Base-by-base conservation (phyloP, 2,113 vertebrate species). In the Hystrix cristata region DNA sequence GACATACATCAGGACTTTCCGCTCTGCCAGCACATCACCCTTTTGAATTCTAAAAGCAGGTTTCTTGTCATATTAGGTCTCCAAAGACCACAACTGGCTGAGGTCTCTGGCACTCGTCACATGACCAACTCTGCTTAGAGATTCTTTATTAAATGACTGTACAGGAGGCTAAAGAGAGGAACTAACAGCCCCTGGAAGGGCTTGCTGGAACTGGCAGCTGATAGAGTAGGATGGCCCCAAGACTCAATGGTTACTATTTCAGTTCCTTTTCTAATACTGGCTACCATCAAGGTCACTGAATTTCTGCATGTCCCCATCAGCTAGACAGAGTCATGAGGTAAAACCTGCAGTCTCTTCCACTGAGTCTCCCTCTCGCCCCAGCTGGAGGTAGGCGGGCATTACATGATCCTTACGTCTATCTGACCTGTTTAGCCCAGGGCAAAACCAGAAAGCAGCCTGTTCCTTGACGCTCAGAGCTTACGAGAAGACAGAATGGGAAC, bases 401-500 rank as follows among this genome's bases (percentile, higher is more conserved):
- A 21, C 3, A 0, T 2, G 62, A 19, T 21, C 9, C 82, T 60
- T 12, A 13, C 11, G 46, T 80, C 83, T 25, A 0, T 23, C 19
- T 87, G 95, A 95, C 60, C 34, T 59, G 14, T 53, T 51, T 57
- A 55, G 62, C 46, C 46, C 16, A 83, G 74, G 29, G 46, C 74
- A 78, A 82, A 71, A 48, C 34, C 0, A 25, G 12, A 59, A 92
- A 57, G 83, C 19, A 1, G 19, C 57, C 67, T 29, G 8, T 4
- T 31, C 53, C 19, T 0, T 0, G 8, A 55, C 0, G 2, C 94
- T 2, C 27, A 64, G 51, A 16, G 5, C 62, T 67, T 8, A 67
- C 23, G 2, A 57, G 34, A 34, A 65, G 64, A 64, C 15, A 64
- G 79, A 43, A 95, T 0, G 1, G 43, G 46, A 69, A 9, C n/a